Evolutionary conservation across 2,888 invertebrate genomes (phyloP).

Genomic region (Eupithecia subfuscata): DNA sequence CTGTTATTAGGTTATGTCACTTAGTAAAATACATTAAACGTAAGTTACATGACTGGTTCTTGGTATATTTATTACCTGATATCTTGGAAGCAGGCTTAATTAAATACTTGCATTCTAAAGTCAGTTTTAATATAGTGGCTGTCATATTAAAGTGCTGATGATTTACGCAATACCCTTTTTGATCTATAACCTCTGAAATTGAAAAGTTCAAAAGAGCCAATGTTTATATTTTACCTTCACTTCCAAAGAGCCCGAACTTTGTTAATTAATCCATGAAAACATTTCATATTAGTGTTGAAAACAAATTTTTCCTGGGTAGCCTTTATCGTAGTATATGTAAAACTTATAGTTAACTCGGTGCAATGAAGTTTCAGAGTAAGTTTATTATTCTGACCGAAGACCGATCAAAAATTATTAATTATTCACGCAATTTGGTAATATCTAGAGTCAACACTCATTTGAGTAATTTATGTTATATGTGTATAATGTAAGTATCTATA

Average conservation of each 20-base stretch:
- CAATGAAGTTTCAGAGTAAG: slow-evolving; percentile 44
- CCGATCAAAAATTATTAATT: slow-evolving; percentile 39
- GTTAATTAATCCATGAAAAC: slow-evolving; percentile 22
- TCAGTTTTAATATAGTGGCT: slow-evolving; percentile 5
- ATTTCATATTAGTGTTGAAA: slow-evolving; percentile 6
- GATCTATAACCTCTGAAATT: background rate
- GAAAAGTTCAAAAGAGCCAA: background rate
- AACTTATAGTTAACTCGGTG: slow-evolving; percentile 6
- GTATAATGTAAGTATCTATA: background rate
- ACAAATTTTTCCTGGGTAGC: slow-evolving; percentile 15
- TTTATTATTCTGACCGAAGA: slow-evolving; percentile 26
- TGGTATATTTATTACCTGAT: background rate
- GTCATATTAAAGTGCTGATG: background rate
- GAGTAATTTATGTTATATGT: background rate
- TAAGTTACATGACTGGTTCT: background rate
- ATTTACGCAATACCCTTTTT: background rate
- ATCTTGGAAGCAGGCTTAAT: background rate
- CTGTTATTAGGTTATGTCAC: slow-evolving; percentile 19
- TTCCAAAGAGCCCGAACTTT: slow-evolving; percentile 10
- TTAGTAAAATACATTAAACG: background rate
- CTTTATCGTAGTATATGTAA: background rate
- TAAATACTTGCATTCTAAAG: background rate
- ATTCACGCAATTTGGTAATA: slow-evolving; percentile 24
- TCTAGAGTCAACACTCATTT: background rate
- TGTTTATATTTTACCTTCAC: slow-evolving; percentile 7